These are phyloP conservation scores for Selene dorsalis DNA, from an alignment of 2,797 vertebrate species.

Conservation along the genomic window DNA sequence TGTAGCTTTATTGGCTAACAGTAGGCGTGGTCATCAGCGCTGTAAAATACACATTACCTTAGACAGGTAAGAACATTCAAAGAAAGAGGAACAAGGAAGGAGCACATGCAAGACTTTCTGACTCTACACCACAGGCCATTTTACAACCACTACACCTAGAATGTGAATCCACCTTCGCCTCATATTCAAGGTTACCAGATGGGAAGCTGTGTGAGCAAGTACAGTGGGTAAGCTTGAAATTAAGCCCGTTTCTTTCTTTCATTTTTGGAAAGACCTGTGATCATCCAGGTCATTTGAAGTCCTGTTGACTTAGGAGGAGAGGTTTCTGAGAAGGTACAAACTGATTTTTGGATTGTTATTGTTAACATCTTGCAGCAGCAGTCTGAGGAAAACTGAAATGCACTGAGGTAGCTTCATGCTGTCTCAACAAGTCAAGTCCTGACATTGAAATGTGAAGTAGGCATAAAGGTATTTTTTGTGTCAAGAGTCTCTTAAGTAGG, in stretches of 20 bases:
- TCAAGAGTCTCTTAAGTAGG: slow-evolving; percentile 51
- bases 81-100: slow-evolving; percentile 49
- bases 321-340: slow-evolving; percentile 39
- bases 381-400: slow-evolving; percentile 47
- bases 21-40: slow-evolving; percentile 69
- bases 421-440: slow-evolving; percentile 82
- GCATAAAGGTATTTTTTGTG: slow-evolving; percentile 75
- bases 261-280: slow-evolving; percentile 56
- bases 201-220: slow-evolving; percentile 95
- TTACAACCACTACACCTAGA: slow-evolving; percentile 20
- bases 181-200: slow-evolving; percentile 77
- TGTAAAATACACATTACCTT: slow-evolving; percentile 84
- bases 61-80: slow-evolving; percentile 82
- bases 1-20: slow-evolving; percentile 68
- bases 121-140: background rate
- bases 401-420: slow-evolving; percentile 37
- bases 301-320: slow-evolving; percentile 66
- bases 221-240: slow-evolving; percentile 89
- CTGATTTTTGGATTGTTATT: slow-evolving; percentile 29
- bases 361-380: slow-evolving; percentile 9
- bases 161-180: slow-evolving; percentile 63
- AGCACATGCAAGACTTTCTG: slow-evolving; percentile 6
- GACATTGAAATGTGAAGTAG: slow-evolving; percentile 68
- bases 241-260: slow-evolving; percentile 30
- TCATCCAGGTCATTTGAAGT: slow-evolving; percentile 44